These are phyloP conservation scores for Umimayanthus kanabou DNA, from an alignment of 92 coral and sea anemone species.

Conservation along the genomic window DNA sequence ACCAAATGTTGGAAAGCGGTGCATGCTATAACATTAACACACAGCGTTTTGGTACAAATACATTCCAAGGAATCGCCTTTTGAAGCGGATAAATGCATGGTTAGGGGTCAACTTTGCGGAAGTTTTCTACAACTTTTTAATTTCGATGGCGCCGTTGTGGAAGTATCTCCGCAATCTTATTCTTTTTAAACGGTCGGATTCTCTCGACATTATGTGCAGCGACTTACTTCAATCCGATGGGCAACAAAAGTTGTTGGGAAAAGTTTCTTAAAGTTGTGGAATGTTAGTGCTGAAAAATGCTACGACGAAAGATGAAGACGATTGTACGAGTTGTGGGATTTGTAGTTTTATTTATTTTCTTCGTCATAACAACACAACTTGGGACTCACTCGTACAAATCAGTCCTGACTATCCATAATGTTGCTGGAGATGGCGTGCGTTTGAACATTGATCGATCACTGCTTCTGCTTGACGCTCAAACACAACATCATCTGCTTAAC, in stretches of 20 bases:
- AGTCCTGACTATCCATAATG: background rate
- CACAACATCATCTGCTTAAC: background rate
- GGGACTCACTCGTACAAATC: background rate
- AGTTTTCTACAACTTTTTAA: background rate
- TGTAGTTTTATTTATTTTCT: background rate
- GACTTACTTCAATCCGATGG: no score
- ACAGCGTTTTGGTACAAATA: no score
- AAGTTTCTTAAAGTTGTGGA: background rate
- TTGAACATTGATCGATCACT: background rate
- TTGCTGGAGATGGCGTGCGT: background rate
- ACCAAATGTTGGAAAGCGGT: no score
- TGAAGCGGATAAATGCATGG: no score
- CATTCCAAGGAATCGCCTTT: no score
- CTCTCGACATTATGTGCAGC: background rate
- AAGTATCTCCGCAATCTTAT: background rate
- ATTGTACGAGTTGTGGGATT: background rate
- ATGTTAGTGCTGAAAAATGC: background rate
- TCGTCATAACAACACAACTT: constrained; percentile 16
- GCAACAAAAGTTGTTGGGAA: background rate
- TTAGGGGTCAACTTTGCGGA: no score
- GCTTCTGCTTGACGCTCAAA: background rate
- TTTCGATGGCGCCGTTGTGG: background rate
- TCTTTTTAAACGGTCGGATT: no score
- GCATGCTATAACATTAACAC: no score
- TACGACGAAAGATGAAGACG: background rate